Base-by-base conservation (phyloP, 2,113 vertebrate genomes). In the Xiphophorus couchianus region DNA sequence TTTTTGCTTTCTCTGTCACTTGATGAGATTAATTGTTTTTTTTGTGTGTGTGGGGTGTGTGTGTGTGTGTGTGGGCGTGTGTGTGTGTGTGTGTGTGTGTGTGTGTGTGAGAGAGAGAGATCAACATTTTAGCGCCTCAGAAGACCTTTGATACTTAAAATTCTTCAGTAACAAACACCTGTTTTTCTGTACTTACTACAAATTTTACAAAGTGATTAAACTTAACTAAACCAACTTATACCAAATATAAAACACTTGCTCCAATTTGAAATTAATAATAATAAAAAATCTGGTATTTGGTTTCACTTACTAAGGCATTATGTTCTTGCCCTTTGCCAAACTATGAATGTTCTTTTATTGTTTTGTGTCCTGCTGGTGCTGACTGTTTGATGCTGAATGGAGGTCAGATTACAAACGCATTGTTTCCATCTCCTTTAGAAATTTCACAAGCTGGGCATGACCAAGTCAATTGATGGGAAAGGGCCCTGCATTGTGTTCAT, bases 341-440 rank as follows among this genome's bases (percentile, higher is more conserved):
- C 70, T 83, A 80, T 86, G 87, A 65, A 63, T 74, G 74, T 73
- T 76, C 77, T 82, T 90, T 84, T 82, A 80, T 80, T 2, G 63
- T 75, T 87, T 89, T 87, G 83, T 91, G 78, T 89, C 88, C 86
- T 87, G 81, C 86, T 90, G 81, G 84, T 80, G 71, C 68, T 75
- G 71, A 66, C 75, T 89, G 88, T 93, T 92, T 89, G 86, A 91
- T 90, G 87, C 86, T 87, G 88, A 76, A 80, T 60, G 61, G 66
- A 73, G 88, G 84, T 93, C 89, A 72, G 48, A 84, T 93, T 93
- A 84, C 91, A 93, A 93, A 93, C 85, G 60, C 64, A 70, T 86
- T 87, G 83, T 90, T 92, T 90, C 85, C 76, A 83, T 84, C 89
- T 79, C 11, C 39, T 74, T 83, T 74, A 78, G 77, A 42, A 84